Evolutionary conservation across 2,888 invertebrate genomes (phyloP).

Genomic region (Lepidocyrtoides sp.): DNA sequence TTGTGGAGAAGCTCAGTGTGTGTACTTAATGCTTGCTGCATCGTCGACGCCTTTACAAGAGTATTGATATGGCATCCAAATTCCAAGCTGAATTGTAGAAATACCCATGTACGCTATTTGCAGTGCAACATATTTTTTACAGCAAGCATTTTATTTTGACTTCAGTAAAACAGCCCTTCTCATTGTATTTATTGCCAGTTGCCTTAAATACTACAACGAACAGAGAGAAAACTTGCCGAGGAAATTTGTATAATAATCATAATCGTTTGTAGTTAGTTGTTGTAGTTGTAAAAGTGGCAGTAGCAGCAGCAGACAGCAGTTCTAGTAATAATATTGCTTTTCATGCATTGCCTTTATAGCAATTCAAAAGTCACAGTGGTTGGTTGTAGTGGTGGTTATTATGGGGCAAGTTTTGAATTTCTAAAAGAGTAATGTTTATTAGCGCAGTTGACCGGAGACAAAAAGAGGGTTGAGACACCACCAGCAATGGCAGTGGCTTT

Average conservation of each 20-base stretch:
- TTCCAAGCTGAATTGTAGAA: too few species aligned
- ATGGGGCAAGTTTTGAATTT: slow-evolving; percentile 30
- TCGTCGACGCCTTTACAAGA: too few species aligned
- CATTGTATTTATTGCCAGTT: too few species aligned
- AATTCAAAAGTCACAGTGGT: not conserved
- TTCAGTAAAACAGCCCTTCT: too few species aligned
- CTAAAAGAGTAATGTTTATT: not conserved
- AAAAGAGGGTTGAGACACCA: too few species aligned
- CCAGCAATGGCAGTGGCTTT: too few species aligned
- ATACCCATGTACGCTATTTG: too few species aligned
- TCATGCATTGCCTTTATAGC: not conserved
- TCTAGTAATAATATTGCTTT: slow-evolving; percentile 26
- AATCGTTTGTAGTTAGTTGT: slow-evolving; percentile 33
- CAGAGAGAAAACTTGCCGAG: not conserved
- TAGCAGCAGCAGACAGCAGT: not conserved
- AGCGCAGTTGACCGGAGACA: not conserved
- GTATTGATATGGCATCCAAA: too few species aligned
- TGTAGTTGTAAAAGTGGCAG: not conserved
- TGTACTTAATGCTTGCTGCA: too few species aligned
- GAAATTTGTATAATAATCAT: slow-evolving; percentile 2
- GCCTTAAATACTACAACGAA: not conserved
- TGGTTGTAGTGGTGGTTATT: too few species aligned
- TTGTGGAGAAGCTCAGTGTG: not conserved
- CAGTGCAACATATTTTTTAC: too few species aligned
- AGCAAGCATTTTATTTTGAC: too few species aligned